Percentiles rank a stretch among this genome's conserved stretches.
Evolutionary conservation across 1,140 invertebrate genomes (phyloP).

Genomic region (Lordiphosa collinella): DNA sequence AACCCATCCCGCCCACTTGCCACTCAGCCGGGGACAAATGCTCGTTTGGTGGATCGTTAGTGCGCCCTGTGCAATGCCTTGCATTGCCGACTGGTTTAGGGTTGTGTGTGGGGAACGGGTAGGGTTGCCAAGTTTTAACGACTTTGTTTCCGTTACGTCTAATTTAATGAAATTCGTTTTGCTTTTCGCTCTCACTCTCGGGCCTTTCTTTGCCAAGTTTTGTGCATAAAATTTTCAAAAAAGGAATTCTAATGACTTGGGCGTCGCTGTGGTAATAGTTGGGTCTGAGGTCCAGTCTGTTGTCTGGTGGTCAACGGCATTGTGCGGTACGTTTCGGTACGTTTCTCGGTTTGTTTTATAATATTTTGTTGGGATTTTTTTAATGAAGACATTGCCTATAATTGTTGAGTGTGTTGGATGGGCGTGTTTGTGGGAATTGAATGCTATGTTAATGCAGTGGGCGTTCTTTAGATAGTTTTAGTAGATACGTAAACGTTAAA

Average conservation of each 20-base stretch:
- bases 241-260: conserved; percentile 75
- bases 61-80: conserved; percentile 33
- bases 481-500: conserved; percentile 24
- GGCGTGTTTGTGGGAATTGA: conserved; percentile 3
- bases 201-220: conserved; percentile 47
- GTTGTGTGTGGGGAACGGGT: neutral
- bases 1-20: neutral
- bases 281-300: conserved; percentile 23
- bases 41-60: conserved; percentile 49
- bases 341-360: conserved; percentile 29
- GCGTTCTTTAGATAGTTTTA: conserved; percentile 24
- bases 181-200: conserved; percentile 35
- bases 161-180: conserved; percentile 78
- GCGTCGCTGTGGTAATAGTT: conserved; percentile 40
- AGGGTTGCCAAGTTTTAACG: conserved; percentile 70
- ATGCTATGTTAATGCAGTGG: conserved; percentile 30
- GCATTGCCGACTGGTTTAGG: conserved; percentile 4
- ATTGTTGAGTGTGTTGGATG: conserved; percentile 25
- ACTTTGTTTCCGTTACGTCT: conserved; percentile 77
- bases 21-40: conserved; percentile 15
- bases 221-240: conserved; percentile 65
- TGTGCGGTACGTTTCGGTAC: conserved; percentile 21
- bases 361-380: conserved; percentile 55
- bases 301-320: conserved; percentile 7
- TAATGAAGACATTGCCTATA: conserved; percentile 55